Evolutionary conservation across 2,888 invertebrate species (phyloP), one percentile per base, ranked within the genome.

Genomic region (Chromoteleia sp.): DNA sequence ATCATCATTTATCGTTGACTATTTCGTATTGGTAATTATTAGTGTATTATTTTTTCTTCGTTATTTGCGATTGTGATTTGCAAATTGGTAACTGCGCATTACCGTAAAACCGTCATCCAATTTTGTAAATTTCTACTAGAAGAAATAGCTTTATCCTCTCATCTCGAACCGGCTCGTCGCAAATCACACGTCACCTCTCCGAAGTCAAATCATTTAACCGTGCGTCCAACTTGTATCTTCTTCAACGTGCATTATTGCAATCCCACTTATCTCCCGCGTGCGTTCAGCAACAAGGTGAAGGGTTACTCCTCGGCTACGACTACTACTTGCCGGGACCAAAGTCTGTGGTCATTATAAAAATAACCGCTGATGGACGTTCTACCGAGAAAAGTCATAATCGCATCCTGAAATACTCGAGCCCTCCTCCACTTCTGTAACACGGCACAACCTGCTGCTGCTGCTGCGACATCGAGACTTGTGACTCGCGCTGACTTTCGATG

Each of bases 381-480:
- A 91, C 91, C 90, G 87, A 91, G 91, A 91, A 92, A 91, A 91
- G 91, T 91, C 91, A 88, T 91, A 91, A 91, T 91, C 91, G 70
- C 71, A 58, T 70, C 76, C 61, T 68, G 70, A 70, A 76, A 70
- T 71, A 90, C 90, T 89, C 89, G 89, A 90, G 89, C 83, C 83
- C 84, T 82, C 79, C 77, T 81, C 77, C 81, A 56, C 74, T 74
- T 71, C 78, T 56, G 58, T 48, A 65, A 67, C 65, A 21, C 65
- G 65, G 43, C 81, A 10, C 82, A 78, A 83, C 71, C 65, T 75
- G 41, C 77, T 71, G 58, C 45, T 56, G 56, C 65, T 75, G 41
- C 77, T 71, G 58, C 45, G 63, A 63, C 65, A 71, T 68, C 65
- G 33, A 68, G 33, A 61, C 54, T 36, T n/a, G 25, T 8, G 15